Percentiles rank a stretch among this genome's conserved stretches.
Evolutionary conservation across 2,113 vertebrate species (phyloP).

Genomic region (Empidonax traillii): DNA sequence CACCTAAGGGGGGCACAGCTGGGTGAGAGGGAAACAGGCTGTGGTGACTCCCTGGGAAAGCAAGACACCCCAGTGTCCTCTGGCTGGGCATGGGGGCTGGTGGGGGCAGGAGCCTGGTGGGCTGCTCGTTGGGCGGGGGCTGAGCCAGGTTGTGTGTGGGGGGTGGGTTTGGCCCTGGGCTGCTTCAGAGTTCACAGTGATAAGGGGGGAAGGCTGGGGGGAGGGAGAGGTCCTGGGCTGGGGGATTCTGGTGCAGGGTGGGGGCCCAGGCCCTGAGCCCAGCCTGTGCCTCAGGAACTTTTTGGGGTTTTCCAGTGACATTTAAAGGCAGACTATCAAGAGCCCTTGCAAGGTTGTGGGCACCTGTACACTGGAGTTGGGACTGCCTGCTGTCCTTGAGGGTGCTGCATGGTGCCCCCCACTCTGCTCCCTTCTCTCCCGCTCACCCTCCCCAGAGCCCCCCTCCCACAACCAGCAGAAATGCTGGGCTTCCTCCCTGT

Average conservation of each 20-base stretch:
- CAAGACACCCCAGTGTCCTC: rapidly evolving
- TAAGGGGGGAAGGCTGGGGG: background rate
- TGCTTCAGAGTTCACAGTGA: background rate
- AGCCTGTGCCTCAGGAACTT: rapidly evolving
- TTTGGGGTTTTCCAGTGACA: background rate
- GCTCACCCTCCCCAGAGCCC: no score
- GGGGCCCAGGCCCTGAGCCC: background rate
- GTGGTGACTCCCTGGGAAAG: rapidly evolving
- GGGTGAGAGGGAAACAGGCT: background rate
- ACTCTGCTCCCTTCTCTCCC: background rate
- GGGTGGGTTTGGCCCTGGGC: background rate
- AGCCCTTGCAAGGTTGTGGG: rapidly evolving
- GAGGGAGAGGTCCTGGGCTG: background rate
- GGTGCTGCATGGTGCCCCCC: rapidly evolving
- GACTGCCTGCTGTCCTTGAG: background rate
- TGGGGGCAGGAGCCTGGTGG: background rate
- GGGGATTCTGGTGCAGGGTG: background rate
- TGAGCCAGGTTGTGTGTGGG: rapidly evolving
- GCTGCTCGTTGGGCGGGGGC: rapidly evolving
- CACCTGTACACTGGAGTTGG: rapidly evolving
- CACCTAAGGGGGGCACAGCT: background rate
- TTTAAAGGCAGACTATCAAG: background rate
- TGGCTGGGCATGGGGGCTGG: rapidly evolving
- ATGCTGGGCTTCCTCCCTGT: rapidly evolving
- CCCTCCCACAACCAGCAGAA: background rate